Evolutionary conservation across 2,113 vertebrate genomes (phyloP).

Genomic region (Prinia subflava): DNA sequence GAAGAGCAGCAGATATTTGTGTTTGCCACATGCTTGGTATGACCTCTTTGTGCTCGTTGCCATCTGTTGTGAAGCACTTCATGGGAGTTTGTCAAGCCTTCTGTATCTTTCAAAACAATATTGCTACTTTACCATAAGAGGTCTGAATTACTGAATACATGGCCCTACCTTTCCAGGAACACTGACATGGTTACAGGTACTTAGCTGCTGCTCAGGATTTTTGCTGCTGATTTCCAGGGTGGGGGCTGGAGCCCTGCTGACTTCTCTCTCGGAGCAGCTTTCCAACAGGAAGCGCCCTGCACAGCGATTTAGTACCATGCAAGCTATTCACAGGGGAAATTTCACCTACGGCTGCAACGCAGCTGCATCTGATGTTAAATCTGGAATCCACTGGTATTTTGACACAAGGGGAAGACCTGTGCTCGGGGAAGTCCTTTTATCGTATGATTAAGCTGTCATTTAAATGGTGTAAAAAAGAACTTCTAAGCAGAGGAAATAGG

Average conservation of each 20-base stretch:
- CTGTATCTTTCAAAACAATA: neutral
- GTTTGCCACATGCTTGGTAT: neutral
- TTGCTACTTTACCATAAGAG: neutral
- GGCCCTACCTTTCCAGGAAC: neutral
- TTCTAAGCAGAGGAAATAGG: neutral
- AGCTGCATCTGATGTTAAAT: neutral
- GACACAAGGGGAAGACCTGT: constrained; percentile 11
- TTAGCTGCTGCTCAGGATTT: neutral
- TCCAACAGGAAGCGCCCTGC: neutral
- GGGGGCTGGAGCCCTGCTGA: neutral
- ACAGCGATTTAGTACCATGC: fast-evolving
- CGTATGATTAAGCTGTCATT: constrained; percentile 1
- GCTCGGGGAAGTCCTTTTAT: constrained; percentile 11
- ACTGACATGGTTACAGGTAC: neutral
- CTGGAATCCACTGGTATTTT: neutral
- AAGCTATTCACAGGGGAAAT: neutral
- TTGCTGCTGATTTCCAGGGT: neutral
- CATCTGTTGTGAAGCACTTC: neutral
- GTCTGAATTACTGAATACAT: neutral
- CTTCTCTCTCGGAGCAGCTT: neutral
- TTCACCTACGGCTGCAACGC: neutral
- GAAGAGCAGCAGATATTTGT: neutral
- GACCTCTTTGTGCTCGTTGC: neutral
- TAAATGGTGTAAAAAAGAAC: neutral
- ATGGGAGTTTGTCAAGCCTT: neutral